phyloP scores from a whole-genome alignment of 2,113 vertebrate species.

The Mionectes macconnelli region DNA sequence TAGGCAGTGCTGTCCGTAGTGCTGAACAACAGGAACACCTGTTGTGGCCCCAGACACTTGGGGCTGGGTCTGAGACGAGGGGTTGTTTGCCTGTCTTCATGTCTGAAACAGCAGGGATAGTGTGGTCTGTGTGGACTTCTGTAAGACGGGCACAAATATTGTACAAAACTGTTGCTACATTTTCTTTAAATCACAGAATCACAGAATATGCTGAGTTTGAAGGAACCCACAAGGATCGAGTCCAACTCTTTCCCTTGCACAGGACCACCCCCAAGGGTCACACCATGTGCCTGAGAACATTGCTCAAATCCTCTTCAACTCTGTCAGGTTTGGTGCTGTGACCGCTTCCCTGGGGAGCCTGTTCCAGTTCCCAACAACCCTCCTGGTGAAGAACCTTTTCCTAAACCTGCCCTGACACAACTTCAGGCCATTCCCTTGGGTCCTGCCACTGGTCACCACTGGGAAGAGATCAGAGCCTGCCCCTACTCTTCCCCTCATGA shows the following conservation, averaged over 20 bases:
- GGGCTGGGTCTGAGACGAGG: not conserved
- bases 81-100: not conserved
- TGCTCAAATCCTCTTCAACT: not conserved
- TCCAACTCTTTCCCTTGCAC: not conserved
- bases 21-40: not conserved
- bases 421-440: not conserved
- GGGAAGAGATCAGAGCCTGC: not conserved
- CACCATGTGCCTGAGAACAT: not conserved
- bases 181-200: not conserved
- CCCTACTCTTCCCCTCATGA: not conserved
- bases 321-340: not conserved
- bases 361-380: not conserved
- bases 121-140: accelerated
- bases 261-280: not conserved
- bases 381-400: not conserved
- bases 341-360: not conserved
- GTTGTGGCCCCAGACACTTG: accelerated
- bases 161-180: not conserved
- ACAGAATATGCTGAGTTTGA: not conserved
- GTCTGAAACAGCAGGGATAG: not conserved
- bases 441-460: not conserved
- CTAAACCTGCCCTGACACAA: not conserved
- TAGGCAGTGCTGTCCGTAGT: not conserved
- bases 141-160: not conserved
- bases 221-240: not conserved